Evolutionary conservation across 92 coral and sea anemone species (phyloP).

Genomic region (Virgularia gustaviana): DNA sequence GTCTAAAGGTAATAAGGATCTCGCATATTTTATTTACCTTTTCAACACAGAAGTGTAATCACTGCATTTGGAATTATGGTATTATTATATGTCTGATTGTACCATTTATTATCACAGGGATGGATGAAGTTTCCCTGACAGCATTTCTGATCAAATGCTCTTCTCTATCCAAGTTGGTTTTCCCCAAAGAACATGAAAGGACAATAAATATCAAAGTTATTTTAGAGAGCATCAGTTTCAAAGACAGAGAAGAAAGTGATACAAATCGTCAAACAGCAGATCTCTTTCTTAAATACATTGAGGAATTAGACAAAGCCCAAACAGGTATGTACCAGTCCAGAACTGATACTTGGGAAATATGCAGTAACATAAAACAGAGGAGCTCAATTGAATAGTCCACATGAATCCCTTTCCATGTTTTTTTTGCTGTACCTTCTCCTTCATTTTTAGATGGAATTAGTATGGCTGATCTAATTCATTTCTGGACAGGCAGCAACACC

Average conservation of each 20-base stretch:
- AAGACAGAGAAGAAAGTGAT: constrained; percentile 35
- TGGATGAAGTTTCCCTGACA: constrained; percentile 50
- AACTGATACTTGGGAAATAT: too few species aligned
- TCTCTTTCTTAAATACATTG: constrained; percentile 36
- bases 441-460: background rate
- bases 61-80: too few species aligned
- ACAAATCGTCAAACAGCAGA: constrained; percentile 4
- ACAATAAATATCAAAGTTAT: constrained; percentile 20
- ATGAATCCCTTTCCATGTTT: too few species aligned
- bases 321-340: too few species aligned
- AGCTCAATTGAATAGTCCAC: too few species aligned
- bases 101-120: constrained; percentile 17
- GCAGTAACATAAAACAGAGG: too few species aligned
- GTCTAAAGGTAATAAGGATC: constrained; percentile 22
- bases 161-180: constrained; percentile 28
- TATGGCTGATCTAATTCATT: constrained; percentile 12
- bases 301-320: constrained; percentile 28
- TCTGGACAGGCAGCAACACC: constrained; percentile 20
- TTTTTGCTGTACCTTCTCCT: too few species aligned
- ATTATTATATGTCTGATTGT: background rate
- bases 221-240: constrained; percentile 18
- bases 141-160: constrained; percentile 39
- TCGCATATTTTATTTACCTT: background rate
- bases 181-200: constrained; percentile 41
- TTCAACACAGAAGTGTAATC: too few species aligned